phyloP scores from a whole-genome alignment of 2,888 invertebrate genomes.

The Scaptomyza tumidula region DNA sequence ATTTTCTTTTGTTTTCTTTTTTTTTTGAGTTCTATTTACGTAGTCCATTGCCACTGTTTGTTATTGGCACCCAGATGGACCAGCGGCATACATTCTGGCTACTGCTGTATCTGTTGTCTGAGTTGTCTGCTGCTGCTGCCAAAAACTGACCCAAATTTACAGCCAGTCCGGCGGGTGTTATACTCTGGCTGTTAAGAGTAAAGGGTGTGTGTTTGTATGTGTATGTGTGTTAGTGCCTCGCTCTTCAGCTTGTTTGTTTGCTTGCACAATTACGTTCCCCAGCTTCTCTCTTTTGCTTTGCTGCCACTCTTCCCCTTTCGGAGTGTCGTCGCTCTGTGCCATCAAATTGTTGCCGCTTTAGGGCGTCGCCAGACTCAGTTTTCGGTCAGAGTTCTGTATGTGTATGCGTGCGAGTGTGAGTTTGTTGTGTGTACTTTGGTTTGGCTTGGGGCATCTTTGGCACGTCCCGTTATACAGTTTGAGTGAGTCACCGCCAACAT shows the following conservation, averaged over 20 bases:
- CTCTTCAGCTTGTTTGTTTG: slow-evolving; percentile 62
- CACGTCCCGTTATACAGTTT: slow-evolving; percentile 37
- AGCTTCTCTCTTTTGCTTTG: neutral
- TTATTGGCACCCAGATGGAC: slow-evolving; percentile 50
- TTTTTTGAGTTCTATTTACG: slow-evolving; percentile 36
- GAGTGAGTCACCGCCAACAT: slow-evolving; percentile 47
- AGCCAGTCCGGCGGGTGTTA: slow-evolving; percentile 31
- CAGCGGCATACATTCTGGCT: slow-evolving; percentile 26
- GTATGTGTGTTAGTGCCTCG: neutral
- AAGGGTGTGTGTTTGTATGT: neutral
- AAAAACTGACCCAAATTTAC: slow-evolving; percentile 77
- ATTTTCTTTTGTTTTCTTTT: no score
- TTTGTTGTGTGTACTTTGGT: slow-evolving; percentile 27
- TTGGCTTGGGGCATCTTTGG: slow-evolving; percentile 48
- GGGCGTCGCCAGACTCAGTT: slow-evolving; percentile 33
- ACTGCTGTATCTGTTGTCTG: slow-evolving; percentile 40
- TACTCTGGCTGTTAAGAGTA: neutral
- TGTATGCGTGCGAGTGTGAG: slow-evolving; percentile 4
- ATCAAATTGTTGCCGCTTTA: slow-evolving; percentile 64
- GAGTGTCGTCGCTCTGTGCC: slow-evolving; percentile 43
- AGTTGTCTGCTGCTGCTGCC: slow-evolving; percentile 42
- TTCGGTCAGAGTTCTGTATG: slow-evolving; percentile 14
- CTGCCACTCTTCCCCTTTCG: slow-evolving; percentile 10
- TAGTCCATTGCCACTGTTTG: slow-evolving; percentile 52
- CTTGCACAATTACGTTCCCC: neutral